A percentile compares a stretch with the other conserved stretches of the same genome.
Conservation (phyloP, 2,797 vertebrate species). For the Bucorvus abyssinicus region DNA sequence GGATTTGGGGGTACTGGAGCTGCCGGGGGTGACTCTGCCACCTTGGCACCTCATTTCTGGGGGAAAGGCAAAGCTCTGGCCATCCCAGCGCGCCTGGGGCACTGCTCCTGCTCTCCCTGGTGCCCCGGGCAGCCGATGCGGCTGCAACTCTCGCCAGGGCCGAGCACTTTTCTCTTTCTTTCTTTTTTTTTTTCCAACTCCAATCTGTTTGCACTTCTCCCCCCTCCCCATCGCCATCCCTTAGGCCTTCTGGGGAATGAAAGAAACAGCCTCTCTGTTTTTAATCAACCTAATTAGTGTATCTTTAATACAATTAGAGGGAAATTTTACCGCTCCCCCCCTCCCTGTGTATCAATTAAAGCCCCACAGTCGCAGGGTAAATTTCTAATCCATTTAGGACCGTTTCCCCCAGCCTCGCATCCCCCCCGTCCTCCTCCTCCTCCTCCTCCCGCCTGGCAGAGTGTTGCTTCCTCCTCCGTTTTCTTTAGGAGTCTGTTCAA, state of each 20-base stretch:
- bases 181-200: background rate
- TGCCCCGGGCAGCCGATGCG: rapidly evolving
- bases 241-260: slow-evolving; percentile 63
- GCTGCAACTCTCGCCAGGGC: background rate
- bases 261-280: slow-evolving; percentile 69
- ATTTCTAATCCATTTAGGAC: slow-evolving; percentile 62
- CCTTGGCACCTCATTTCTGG: background rate
- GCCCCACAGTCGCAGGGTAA: slow-evolving; percentile 56
- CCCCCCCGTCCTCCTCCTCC: background rate
- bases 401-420: background rate
- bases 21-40: background rate
- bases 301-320: slow-evolving; percentile 75
- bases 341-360: slow-evolving; percentile 58
- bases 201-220: slow-evolving; percentile 58
- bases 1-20: background rate
- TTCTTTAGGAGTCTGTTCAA: slow-evolving; percentile 79
- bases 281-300: slow-evolving; percentile 72
- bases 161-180: background rate
- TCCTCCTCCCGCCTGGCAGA: slow-evolving; percentile 12
- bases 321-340: slow-evolving; percentile 39
- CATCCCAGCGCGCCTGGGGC: rapidly evolving
- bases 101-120: background rate
- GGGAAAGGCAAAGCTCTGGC: background rate
- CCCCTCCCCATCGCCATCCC: background rate
- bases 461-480: slow-evolving; percentile 61